phyloP scores from a whole-genome alignment of 2,797 vertebrate genomes.

The Microctenopoma lineatum region DNA sequence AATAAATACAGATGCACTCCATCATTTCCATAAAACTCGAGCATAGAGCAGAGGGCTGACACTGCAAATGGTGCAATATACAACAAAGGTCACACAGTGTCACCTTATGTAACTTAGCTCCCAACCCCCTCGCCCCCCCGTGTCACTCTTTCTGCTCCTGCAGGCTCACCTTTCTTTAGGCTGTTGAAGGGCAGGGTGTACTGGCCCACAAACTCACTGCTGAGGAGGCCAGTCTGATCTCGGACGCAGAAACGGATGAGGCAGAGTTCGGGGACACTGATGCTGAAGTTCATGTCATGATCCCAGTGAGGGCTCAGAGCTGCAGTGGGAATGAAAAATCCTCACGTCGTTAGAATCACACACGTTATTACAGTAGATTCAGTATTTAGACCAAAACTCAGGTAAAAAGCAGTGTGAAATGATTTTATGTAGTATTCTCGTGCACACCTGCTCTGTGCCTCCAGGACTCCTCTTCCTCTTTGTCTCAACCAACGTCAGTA shows the following conservation, averaged over 20 bases:
- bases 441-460: conserved; percentile 22
- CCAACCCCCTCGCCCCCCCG: conserved; percentile 1
- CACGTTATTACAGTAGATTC: background rate
- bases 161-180: conserved; percentile 87
- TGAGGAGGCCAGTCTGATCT: conserved; percentile 77
- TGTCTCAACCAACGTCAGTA: conserved; percentile 15
- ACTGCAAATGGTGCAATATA: conserved; percentile 43
- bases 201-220: conserved; percentile 88
- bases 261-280: conserved; percentile 87
- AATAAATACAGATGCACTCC: conserved; percentile 20
- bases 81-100: conserved; percentile 50
- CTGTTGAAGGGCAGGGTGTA: conserved; percentile 88
- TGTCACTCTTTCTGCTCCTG: background rate
- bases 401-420: conserved; percentile 31
- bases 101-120: conserved; percentile 55
- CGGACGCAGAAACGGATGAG: conserved; percentile 87
- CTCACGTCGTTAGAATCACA: background rate
- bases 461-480: conserved; percentile 17
- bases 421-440: conserved; percentile 44
- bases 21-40: conserved; percentile 10
- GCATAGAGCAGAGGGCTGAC: conserved; percentile 53
- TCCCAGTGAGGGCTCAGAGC: conserved; percentile 88
- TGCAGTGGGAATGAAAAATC: conserved; percentile 50
- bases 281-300: conserved; percentile 82
- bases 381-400: no score